Base-by-base conservation (phyloP, 2,888 invertebrate species). In the Gisinianus flammeolus region DNA sequence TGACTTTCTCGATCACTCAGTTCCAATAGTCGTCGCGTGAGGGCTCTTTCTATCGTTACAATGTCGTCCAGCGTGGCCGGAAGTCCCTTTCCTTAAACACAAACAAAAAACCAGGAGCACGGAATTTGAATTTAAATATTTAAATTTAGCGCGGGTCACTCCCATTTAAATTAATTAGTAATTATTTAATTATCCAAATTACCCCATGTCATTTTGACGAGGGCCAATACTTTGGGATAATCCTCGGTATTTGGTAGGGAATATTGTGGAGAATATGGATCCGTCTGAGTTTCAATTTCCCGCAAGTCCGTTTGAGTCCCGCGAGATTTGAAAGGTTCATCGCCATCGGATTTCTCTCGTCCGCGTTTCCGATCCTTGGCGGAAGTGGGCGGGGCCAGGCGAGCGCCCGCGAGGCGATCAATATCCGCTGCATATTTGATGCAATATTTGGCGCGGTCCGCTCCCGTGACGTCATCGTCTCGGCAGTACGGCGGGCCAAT, bases 261-360 rank as follows among this genome's bases (percentile, higher is more conserved):
- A 85, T 89, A 91, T 0, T 90, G 89, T 0, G 94, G 92, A 81
- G 93, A 91, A 91, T 93, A 94, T 0, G 94, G 94, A 19, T 88
- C 88, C 0, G 94, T 94, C 87, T 94, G 94, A 0, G 92, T 90
- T 81, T 92, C 92, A 0, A 91, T 91, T 85, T 94, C 94, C 78
- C 94, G 90, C 86, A 89, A 93, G 77, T 91, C 86, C 0, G 93
- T 93, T 87, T 94, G 93, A 0, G 91, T 77, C 90, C 62, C 88
- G 90, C 69, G 88, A 88, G 78, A 87, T 90, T 79, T 85, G 86
- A 31, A 85, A 5, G 77, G 44, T 35, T 4, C 33, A 16, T 22
- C 56, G 35, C 67, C 77, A 24, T 22, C 67, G 69, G 19, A 68
- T 74, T 68, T 67, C 52, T 30, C 78, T 66, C 44, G 54, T 70